These are phyloP conservation scores for Thaumetopoea pityocampa DNA, from an alignment of 1,140 invertebrate species.

Conservation along the genomic window DNA sequence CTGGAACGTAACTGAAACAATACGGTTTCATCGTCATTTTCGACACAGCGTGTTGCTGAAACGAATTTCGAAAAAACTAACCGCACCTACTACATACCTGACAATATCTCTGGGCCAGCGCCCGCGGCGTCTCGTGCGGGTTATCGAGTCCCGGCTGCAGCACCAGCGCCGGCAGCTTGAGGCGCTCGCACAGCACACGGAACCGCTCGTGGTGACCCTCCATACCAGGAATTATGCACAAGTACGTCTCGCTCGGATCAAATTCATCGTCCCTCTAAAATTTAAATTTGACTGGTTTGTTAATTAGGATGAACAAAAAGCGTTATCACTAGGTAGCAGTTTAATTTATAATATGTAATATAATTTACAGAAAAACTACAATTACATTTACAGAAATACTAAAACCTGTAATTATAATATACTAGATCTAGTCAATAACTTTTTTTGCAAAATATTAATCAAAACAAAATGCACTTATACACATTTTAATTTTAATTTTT, in stretches of 20 bases:
- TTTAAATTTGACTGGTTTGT: too few species aligned
- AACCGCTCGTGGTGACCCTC: conserved; percentile 34
- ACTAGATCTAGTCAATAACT: too few species aligned
- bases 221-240: conserved; percentile 40
- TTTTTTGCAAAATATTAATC: too few species aligned
- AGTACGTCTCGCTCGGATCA: conserved; percentile 21
- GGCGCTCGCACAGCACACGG: conserved; percentile 29
- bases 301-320: too few species aligned
- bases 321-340: too few species aligned
- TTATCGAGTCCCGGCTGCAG: conserved; percentile 30
- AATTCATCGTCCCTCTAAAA: conserved; percentile 38
- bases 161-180: conserved; percentile 37
- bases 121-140: conserved; percentile 3
- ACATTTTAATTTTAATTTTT: too few species aligned
- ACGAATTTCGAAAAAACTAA: too few species aligned
- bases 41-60: too few species aligned
- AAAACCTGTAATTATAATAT: too few species aligned
- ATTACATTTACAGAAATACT: background rate
- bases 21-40: too few species aligned
- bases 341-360: background rate
- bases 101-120: conserved; percentile 16
- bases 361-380: background rate
- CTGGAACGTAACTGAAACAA: background rate
- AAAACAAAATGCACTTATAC: too few species aligned
- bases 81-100: conserved; percentile 21